A percentile compares a stretch with the other conserved stretches of the same genome.
Evolutionary conservation across 2,888 invertebrate genomes (phyloP).

Genomic region (Exephanes ischioxanthus): DNA sequence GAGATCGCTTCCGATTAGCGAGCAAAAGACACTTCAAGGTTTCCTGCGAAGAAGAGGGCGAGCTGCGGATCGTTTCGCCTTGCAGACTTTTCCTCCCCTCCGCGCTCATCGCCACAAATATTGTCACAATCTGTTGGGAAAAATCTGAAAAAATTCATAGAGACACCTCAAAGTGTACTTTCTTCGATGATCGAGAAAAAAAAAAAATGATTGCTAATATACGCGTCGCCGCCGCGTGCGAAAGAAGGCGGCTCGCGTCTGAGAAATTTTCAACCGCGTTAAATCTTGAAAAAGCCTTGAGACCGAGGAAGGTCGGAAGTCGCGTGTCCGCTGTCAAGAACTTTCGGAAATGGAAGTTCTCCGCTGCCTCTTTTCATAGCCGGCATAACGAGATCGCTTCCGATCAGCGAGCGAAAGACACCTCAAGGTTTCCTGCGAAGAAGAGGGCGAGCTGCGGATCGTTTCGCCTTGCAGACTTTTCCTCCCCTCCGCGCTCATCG

Average conservation of each 20-base stretch:
- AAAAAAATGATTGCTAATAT: no score
- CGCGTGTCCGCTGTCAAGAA: constrained; percentile 56
- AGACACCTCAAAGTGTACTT: neutral
- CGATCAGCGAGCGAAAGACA: constrained; percentile 53
- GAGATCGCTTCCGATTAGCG: constrained; percentile 58
- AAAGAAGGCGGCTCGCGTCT: no score
- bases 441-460: constrained; percentile 50
- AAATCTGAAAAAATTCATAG: neutral
- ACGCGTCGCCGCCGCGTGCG: no score
- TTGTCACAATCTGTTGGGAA: neutral
- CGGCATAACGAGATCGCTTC: constrained; percentile 55
- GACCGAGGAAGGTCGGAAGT: constrained; percentile 47
- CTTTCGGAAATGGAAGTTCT: constrained; percentile 29
- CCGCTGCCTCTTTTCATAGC: constrained; percentile 8
- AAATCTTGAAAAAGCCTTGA: constrained; percentile 1
- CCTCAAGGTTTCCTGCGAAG: constrained; percentile 47
- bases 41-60: neutral
- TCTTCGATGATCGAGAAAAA: no score
- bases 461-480: constrained; percentile 53
- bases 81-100: neutral
- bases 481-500: constrained; percentile 5
- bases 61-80: constrained; percentile 64
- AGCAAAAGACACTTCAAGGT: constrained; percentile 58
- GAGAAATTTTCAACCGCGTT: no score
- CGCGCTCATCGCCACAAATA: constrained; percentile 9